Base-by-base conservation (phyloP, 2,888 invertebrate species). In the Danaus chrysippus region DNA sequence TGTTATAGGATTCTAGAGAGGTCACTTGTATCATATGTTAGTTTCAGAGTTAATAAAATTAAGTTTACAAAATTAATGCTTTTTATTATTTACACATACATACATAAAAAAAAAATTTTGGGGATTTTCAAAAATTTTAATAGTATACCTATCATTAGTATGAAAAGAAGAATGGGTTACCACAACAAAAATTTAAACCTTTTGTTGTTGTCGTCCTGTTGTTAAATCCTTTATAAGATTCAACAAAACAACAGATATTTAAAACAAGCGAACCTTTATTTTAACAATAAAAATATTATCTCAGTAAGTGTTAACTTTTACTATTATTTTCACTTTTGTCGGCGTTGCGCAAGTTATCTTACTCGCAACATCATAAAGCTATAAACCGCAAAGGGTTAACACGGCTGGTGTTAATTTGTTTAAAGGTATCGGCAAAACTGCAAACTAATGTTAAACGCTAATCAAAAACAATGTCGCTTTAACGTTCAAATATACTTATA, bases 31-130 rank as follows among this genome's bases (percentile, higher is more conserved):
- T 88, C 87, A 86, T 87, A 86, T 88, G 90, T 90, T 89, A 91
- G 90, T 87, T 90, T 87, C 87, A 83, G 86, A 90, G 86, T 88
- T 90, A 89, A 90, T 90, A 88, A 90, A 90, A 82, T 81, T 91
- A 88, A 90, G 90, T 90, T 90, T 90, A 89, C 90, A 88, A 87
- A 83, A 83, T 69, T 53, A 54, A 65, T 61, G 65, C 70, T 70
- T 49, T 49, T 49, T 49, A 49, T 49, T 49, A 49, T n/a, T 43
- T 43, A 43, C 43, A 10, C 10, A 12, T 43, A 43, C 11, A 43
- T n/a, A 43, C n/a, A 43, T 43, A 34, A 34, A 34, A 34, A 34
- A 23, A 23, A 23, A 1, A 5, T 34, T 34, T 34, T 34, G 3
- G 23, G 23, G 23, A 34, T 34, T 3, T 34, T n/a, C n/a, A 3